Base-by-base conservation (phyloP, 30 jellyfish, hydroid and myxozoan genomes). In the Cassiopea xamachana region DNA sequence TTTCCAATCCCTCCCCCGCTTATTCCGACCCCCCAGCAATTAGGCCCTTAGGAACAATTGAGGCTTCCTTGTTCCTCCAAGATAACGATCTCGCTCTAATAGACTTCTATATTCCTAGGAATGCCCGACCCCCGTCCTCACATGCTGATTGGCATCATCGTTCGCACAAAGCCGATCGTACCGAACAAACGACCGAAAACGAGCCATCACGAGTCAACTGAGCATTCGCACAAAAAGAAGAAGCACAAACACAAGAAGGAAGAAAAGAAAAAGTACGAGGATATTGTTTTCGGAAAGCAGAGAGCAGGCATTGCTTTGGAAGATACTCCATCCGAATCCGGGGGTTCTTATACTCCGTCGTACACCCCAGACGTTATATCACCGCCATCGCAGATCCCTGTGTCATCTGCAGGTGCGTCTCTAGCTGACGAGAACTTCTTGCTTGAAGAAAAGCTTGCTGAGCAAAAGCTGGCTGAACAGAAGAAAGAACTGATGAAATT, bases 81-180 rank as follows among this genome's bases (percentile, higher is more conserved):
- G 39, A 27, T 27, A 27, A 27, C 39, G 39, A 27, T 27, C 39
- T 27, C 39, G 39, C 39, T 27, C 39, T 27, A 27, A 27, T 27
- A 27, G 39, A 55, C 12, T 55, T 55, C 64, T 55, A 3, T 10
- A 6, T 10, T 47, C 58, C 14, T 74, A 94, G 99, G 99, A 0
- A 75, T 95, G 82, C 99, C 99, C 18, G 93, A 87, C 46, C 98
- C 99, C 18, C 95, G 99, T 14, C 99, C 99, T 1, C 99, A 95
- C 85, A 95, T 95, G 99, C 91, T 95, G 51, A 84, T 95, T 47
- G 99, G 99, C 14, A 91, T 95, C 49, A 84, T 95, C 16, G 91
- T 95, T 19, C 95, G 94, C 1, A 87, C 77, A 46, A 93, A 93
- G 85, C 71, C 79, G 18, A 51, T 82, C 7, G 43, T 51, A 60